phyloP scores from a whole-genome alignment of 2,888 invertebrate genomes.

The Microctonus hyperodae region DNA sequence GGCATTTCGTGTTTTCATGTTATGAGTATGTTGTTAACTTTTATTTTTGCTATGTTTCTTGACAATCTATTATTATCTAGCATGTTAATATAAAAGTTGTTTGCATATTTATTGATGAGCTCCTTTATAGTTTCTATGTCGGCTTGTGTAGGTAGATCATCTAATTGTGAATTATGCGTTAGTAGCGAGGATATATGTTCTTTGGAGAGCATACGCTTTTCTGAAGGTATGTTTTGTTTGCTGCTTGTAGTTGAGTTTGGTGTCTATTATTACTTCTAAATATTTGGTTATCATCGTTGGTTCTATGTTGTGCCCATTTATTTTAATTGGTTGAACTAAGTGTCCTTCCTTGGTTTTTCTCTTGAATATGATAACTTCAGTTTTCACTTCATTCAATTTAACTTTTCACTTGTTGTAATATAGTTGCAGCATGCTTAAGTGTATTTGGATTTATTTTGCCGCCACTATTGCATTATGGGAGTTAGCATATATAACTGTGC shows the following conservation, averaged over 20 bases:
- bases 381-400: slow-evolving; percentile 19
- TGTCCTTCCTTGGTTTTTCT: slow-evolving; percentile 26
- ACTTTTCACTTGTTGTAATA: background rate
- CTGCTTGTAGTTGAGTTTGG: slow-evolving; percentile 35
- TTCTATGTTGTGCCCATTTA: slow-evolving; percentile 30
- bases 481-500: slow-evolving; percentile 41
- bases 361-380: slow-evolving; percentile 32
- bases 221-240: slow-evolving; percentile 36
- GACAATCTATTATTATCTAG: slow-evolving; percentile 22
- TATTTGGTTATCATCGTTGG: slow-evolving; percentile 37
- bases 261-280: slow-evolving; percentile 39
- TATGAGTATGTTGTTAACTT: slow-evolving; percentile 20
- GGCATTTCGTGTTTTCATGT: slow-evolving; percentile 28
- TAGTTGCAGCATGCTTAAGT: background rate
- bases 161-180: slow-evolving; percentile 35
- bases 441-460: slow-evolving; percentile 30
- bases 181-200: slow-evolving; percentile 42
- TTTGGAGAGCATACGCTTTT: slow-evolving; percentile 36
- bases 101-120: slow-evolving; percentile 22
- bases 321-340: slow-evolving; percentile 32
- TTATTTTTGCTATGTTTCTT: slow-evolving; percentile 9
- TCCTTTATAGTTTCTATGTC: slow-evolving; percentile 26
- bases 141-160: slow-evolving; percentile 30
- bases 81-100: slow-evolving; percentile 28
- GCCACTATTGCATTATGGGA: slow-evolving; percentile 38